Conservation (phyloP, 1,140 invertebrate genomes). For the Fopius arisanus region DNA sequence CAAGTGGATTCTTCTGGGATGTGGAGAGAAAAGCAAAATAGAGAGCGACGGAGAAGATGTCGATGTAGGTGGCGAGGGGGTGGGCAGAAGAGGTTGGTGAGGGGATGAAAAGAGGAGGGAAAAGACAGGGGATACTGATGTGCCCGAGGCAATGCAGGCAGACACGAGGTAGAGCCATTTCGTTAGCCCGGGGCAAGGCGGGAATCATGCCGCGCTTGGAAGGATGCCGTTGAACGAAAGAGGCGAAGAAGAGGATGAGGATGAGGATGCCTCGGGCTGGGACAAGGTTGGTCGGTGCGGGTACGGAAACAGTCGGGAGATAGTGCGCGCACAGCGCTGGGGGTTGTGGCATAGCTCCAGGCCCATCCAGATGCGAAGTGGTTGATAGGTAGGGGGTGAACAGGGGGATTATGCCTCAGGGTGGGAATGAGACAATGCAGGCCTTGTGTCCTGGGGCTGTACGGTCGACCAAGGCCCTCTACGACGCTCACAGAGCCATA, state of each 20-base stretch:
- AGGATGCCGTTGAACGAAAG: constrained; percentile 22
- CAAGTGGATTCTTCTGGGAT: not conserved
- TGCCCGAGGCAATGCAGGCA: constrained; percentile 53
- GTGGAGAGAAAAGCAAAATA: constrained; percentile 31
- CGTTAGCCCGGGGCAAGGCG: constrained; percentile 45
- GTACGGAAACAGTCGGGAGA: constrained; percentile 53
- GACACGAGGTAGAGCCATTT: constrained; percentile 54
- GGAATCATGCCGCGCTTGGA: constrained; percentile 46
- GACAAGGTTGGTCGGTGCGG: constrained; percentile 44
- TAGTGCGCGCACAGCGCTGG: constrained; percentile 39
- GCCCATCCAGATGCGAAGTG: constrained; percentile 25
- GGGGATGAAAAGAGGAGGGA: constrained; percentile 26
- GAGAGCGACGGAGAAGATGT: constrained; percentile 9
- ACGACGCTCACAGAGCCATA: constrained; percentile 46
- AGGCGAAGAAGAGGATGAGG: constrained; percentile 27
- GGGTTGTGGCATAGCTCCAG: constrained; percentile 24
- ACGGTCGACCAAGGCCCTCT: constrained; percentile 38
- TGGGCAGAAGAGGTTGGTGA: no score
- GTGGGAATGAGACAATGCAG: constrained; percentile 54
- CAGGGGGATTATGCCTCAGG: constrained; percentile 30
- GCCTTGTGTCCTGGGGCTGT: constrained; percentile 38
- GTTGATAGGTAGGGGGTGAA: constrained; percentile 23
- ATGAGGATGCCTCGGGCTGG: constrained; percentile 22
- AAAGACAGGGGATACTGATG: constrained; percentile 35
- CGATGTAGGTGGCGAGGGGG: no score